Evolutionary conservation across 1,140 invertebrate species (phyloP), one percentile per base, ranked within the genome.

Genomic region (Bombus pyrosoma): DNA sequence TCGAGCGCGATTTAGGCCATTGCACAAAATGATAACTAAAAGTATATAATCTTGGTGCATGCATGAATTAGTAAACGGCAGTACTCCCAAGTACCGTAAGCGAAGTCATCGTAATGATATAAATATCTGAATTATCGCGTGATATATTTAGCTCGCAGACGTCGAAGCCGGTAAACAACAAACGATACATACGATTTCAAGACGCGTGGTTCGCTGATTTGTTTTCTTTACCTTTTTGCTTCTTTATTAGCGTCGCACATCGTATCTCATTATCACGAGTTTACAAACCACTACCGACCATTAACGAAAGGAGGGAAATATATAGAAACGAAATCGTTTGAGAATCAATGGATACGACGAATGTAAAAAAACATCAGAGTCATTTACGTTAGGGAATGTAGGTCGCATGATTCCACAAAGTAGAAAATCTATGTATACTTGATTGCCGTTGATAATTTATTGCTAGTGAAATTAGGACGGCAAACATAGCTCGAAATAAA

Each of bases 51-150:
- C 43, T 43, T 25, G 43, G n/a, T 37, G 43, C n/a, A 32, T 47
- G 32, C 53, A 18, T 32, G 25, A 79, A 81, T 78, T 81, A 74
- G 62, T 81, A 62, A 57, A 53, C 64, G 32, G 53, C 64, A 66
- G 28, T 28, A 43, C 73, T 53, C 77, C 37, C 8, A 53, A 68
- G 78, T 71, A 72, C 80, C 37, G 68, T 53, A 62, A 83, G 43
- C 62, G 66, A 84, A 87, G 64, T 66, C 81, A 47, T 81, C 43
- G 59, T 81, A 81, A 75, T 69, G 86, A 78, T 87, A 89, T 83
- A 81, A 90, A 89, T 90, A 90, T 88, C 81, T 73, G 81, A 75
- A 90, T 90, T 86, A 90, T 90, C 88, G 88, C 73, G 43, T 57
- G 79, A 13, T 90, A 90, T 90, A 90, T 90, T 90, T 90, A 90